Base-by-base conservation (phyloP, 1,140 invertebrate genomes). In the Scaptomyza hsui region DNA sequence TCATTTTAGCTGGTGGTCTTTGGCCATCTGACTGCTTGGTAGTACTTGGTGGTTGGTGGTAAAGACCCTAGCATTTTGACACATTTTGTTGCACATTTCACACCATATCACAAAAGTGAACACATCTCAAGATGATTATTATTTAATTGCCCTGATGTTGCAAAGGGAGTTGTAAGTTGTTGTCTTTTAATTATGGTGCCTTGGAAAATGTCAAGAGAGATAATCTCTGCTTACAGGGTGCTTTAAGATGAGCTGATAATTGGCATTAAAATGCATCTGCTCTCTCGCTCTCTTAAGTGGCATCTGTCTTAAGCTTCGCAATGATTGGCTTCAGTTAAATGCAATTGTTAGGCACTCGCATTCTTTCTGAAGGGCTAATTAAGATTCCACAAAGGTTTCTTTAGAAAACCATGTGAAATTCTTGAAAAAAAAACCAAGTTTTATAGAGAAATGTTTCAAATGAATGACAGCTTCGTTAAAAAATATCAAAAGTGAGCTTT, bases 1-100 rank as follows among this genome's bases (percentile, higher is more conserved):
- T 86, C 81, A 85, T 86, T 85, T 85, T 77, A 72, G 81, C 77
- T 75, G 80, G 80, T 85, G 80, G 80, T 85, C 80, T 62, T 18
- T 57, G 55, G 32, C 59, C 44, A 37, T 60, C 56, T 57, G 37
- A 19, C 42, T 41, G 55, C 39, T 39, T n/a, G n/a, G n/a, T n/a
- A n/a, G n/a, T n/a, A n/a, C 39, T 9, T 26, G 35, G 13, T 35
- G 24, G 24, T 26, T 1, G 24, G 4, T 26, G 19, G 19, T 4
- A 21, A 19, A 55, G 37, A 65, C 51, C 21, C 42, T 42, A 42
- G 64, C 63, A 79, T 86, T 85, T 85, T 85, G 76, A 85, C 80
- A 85, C 77, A 61, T 86, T 74, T 57, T 68, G 45, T 76, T 67
- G 80, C 72, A 52, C 60, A 71, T 86, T 85, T 85, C 81, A 81